Evolutionary conservation across 2,113 vertebrate species (phyloP), one percentile per base, ranked within the genome.

Genomic region (Toxotes chatareus): DNA sequence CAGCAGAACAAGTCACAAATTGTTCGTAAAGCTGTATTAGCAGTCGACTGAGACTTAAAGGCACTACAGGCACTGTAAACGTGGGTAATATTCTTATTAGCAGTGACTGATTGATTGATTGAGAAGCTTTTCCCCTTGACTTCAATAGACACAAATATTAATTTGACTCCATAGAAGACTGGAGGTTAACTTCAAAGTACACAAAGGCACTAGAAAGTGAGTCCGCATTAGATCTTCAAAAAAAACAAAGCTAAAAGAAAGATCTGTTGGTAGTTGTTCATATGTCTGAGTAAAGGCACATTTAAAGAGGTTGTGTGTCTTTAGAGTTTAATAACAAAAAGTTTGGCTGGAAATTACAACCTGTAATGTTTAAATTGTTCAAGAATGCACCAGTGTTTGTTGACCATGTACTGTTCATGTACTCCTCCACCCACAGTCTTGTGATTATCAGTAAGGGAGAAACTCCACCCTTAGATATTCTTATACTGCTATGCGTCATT

Each of bases 21-120:
- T 64, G 59, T 77, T 51, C 5, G 63, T 82, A 10, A 21, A 16
- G 65, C 36, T 32, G 49, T 69, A 34, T 71, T 14, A 62, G 61
- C 17, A 77, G 60, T 47, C 53, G 76, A 47, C 76, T 16, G 47
- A 82, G 67, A 72, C 57, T 68, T 23, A n/a, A 76, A 87, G 80
- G 74, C 79, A 89, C 78, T 76, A 46, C n/a, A 64, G 72, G 64
- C 62, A 59, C 57, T 56, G 89, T 83, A 85, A 88, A 89, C 73
- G 4, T 42, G 51, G 73, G 13, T 59, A 49, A 53, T 70, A 66
- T 42, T 71, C 19, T 46, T 46, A 38, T 49, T 73, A 64, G 61
- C 77, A 86, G 72, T 69, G 67, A 64, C 47, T 40, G 40, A 51
- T 51, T 63, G 12, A 64, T 53, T 40, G 40, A 51, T 51, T 63